A percentile compares a stretch with the other conserved stretches of the same genome.
Evolutionary conservation across 30 jellyfish, hydroid and myxozoan species (phyloP).

Genomic region (Haliclystus octoradiatus): DNA sequence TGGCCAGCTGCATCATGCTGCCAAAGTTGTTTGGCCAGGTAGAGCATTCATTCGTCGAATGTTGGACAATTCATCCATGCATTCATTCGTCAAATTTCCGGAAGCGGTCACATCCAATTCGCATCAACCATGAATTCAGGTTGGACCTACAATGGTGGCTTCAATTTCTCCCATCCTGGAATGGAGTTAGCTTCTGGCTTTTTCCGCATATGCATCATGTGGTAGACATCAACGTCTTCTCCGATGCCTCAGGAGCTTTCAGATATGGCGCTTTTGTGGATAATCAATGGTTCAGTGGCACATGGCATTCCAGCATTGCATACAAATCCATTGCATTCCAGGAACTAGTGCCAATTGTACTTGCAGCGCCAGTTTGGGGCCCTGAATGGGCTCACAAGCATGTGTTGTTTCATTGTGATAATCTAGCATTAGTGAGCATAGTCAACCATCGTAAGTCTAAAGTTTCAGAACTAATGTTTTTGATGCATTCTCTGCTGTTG

Average conservation of each 20-base stretch:
- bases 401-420: not conserved
- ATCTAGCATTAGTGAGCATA: not conserved
- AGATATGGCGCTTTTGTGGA: not conserved
- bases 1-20: too few relatives aligned
- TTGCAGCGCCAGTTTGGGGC: conserved; percentile 18
- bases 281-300: not conserved
- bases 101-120: too few relatives aligned
- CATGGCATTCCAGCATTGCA: not conserved
- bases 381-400: not conserved
- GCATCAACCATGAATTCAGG: too few relatives aligned
- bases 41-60: too few relatives aligned
- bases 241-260: conserved; percentile 4
- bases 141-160: conserved; percentile 5
- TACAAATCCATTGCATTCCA: not conserved
- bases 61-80: too few relatives aligned
- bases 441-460: not conserved
- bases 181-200: not conserved
- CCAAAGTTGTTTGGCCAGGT: too few relatives aligned
- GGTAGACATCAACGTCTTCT: not conserved
- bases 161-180: not conserved
- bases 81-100: too few relatives aligned
- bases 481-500: not conserved
- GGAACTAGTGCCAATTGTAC: conserved; percentile 7
- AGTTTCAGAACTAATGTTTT: not conserved
- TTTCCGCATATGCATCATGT: not conserved